Base-by-base conservation (phyloP, 2,888 invertebrate genomes). In the Temnothorax ravouxi region DNA sequence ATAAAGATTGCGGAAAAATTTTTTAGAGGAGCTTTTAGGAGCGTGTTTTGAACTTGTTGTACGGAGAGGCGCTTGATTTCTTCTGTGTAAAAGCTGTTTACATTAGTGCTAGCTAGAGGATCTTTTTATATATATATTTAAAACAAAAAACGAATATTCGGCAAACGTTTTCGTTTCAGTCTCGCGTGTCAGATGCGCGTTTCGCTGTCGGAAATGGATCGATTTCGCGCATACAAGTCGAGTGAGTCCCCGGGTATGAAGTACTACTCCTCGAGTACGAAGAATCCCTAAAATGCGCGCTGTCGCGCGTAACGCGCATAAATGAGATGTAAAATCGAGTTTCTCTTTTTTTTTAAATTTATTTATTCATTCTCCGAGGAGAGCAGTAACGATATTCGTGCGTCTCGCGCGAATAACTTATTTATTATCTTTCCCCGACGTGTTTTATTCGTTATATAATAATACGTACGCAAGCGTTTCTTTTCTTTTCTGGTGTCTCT, bases 21-120 rank as follows among this genome's bases (percentile, higher is more conserved):
- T 66, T 77, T 77, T 41, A 25, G 13, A 52, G 38, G 13, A 25
- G 13, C 6, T 47, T 47, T 47, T 75, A 41, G 21, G 11, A 72
- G 6, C 15, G 13, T 15, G 9, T 54, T 71, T 56, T 11, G 3
- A 18, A 25, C 59, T 74, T 75, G 21, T 18, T 50, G 47, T 29
- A 44, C 41, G 44, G 9, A 71, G 18, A 71, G 79, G 69, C 44
- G 71, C 79, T 86, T 71, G 47, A 25, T 79, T 79, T 71, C 79
- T 79, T 71, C 59, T 71, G 47, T 71, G 47, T 18, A 71, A 79
- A 79, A 71, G 79, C 79, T 34, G 59, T 79, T 21, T 47, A n/a
- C 13, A 54, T 34, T 38, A 79, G 34, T 71, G 34, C 18, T 71
- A 59, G 47, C 11, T 69, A 69, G 34, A 44, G 34, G 34, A 59